Base-by-base conservation (phyloP, 1,140 invertebrate species). In the Eufriesea mexicana region DNA sequence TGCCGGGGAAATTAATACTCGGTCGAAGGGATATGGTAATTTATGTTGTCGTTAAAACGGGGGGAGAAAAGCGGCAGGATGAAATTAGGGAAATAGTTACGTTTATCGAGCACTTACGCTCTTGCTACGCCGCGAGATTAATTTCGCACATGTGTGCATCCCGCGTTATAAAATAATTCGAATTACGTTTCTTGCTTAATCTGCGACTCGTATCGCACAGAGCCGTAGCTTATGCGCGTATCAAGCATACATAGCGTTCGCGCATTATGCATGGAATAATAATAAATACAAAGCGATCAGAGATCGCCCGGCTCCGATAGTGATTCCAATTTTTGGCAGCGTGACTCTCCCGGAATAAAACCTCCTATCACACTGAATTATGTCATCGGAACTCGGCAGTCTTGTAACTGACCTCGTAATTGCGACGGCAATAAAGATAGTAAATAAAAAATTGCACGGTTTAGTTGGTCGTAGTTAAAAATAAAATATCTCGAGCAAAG, bases 101-200 rank as follows among this genome's bases (percentile, higher is more conserved):
- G 35, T 35, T 35, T 35, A 35, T 35, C 35, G 35, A 35, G 35
- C n/a, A n/a, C n/a, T n/a, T n/a, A n/a, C 28, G 16, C 7, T 62
- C 28, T 62, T 35, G 16, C 20, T 62, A 28, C 16, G 8, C 28
- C 18, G 57, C 18, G 5, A 49, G 7, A 5, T 49, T 49, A 68
- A 72, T 72, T 16, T 49, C 7, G 14, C 16, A 2, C 49, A 25
- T 20, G 20, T 35, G 10, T 35, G 35, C 14, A n/a, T n/a, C 14
- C 42, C 62, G 16, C 7, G 18, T 67, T 23, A 6, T 20, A 16
- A 51, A 35, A 35, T 55, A 55, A 55, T 72, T 55, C 12, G 16
- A 72, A 72, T 55, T 54, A 35, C 20, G 35, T 72, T 51, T 35
- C 25, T 54, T 55, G 42, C 55, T 55, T 42, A 55, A 72, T 55